These are phyloP conservation scores for Amphilophus citrinellus DNA, from an alignment of 2,113 vertebrate genomes.

Conservation along the genomic window DNA sequence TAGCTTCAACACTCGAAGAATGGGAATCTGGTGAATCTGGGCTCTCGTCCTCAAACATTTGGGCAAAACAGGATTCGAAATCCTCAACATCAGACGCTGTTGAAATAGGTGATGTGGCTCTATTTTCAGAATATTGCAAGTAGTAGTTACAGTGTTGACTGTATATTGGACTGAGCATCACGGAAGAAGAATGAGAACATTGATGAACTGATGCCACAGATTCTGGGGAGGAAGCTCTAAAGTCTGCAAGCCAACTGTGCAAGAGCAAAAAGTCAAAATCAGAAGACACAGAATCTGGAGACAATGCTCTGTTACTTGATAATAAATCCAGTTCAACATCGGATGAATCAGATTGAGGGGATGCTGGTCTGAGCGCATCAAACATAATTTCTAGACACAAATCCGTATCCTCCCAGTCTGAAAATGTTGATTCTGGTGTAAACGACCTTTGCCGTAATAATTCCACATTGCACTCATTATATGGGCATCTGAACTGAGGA, in stretches of 20 bases:
- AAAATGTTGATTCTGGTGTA: conserved; percentile 20
- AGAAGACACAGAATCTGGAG: conserved; percentile 3
- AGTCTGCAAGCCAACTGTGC: conserved; percentile 26
- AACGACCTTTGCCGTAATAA: not conserved
- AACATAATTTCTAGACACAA: conserved; percentile 29
- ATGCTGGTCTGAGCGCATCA: conserved; percentile 12
- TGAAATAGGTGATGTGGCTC: conserved; percentile 20
- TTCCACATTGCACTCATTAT: not conserved
- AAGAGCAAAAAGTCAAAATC: conserved; percentile 8
- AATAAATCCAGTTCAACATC: not conserved
- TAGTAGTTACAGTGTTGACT: conserved; percentile 22
- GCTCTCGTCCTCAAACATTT: not conserved
- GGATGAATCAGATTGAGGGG: conserved; percentile 4
- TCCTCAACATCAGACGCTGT: not conserved
- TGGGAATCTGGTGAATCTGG: conserved; percentile 20
- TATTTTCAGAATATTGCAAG: not conserved
- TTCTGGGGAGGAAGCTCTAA: not conserved
- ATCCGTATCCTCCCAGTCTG: not conserved
- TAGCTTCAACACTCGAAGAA: not conserved
- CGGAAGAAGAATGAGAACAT: not conserved
- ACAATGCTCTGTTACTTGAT: rapidly evolving
- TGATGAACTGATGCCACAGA: not conserved
- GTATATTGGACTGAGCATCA: too few relatives aligned
- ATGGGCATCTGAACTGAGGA: not conserved
- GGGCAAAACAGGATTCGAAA: not conserved